phyloP scores from a whole-genome alignment of 2,888 invertebrate genomes.

The Cheilosia variabilis region DNA sequence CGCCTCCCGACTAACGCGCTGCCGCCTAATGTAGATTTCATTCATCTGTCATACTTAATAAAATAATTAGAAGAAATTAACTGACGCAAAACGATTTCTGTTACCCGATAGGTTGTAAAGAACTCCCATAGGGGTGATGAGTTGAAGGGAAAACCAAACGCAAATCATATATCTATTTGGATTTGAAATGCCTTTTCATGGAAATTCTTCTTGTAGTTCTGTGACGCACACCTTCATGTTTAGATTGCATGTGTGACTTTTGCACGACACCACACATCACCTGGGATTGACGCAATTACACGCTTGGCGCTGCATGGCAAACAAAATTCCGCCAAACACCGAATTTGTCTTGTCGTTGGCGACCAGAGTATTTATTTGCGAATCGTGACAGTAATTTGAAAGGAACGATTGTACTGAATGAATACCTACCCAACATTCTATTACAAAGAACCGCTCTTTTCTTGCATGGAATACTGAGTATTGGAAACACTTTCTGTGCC shows the following conservation, averaged over 20 bases:
- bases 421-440: conserved; percentile 47
- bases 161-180: not conserved
- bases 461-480: conserved; percentile 52
- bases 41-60: conserved; percentile 42
- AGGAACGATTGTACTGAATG: conserved; percentile 41
- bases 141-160: not conserved
- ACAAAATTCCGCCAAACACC: conserved; percentile 17
- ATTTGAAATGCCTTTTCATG: not conserved
- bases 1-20: not conserved
- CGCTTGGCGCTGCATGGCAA: not conserved
- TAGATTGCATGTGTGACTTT: conserved; percentile 3
- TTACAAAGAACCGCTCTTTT: conserved; percentile 55
- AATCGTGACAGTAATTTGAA: conserved; percentile 64
- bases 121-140: not conserved
- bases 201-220: not conserved
- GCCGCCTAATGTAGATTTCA: conserved; percentile 47
- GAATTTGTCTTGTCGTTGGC: conserved; percentile 22
- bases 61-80: conserved; percentile 47
- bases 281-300: conserved; percentile 19
- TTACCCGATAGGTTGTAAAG: conserved; percentile 23
- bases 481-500: conserved; percentile 3
- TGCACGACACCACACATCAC: conserved; percentile 14
- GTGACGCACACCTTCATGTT: conserved; percentile 9
- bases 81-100: conserved; percentile 48
- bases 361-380: conserved; percentile 39